A percentile compares a stretch with the other conserved stretches of the same genome.
Evolutionary conservation across 2,888 invertebrate species (phyloP).

Genomic region (Drosophila falleni): DNA sequence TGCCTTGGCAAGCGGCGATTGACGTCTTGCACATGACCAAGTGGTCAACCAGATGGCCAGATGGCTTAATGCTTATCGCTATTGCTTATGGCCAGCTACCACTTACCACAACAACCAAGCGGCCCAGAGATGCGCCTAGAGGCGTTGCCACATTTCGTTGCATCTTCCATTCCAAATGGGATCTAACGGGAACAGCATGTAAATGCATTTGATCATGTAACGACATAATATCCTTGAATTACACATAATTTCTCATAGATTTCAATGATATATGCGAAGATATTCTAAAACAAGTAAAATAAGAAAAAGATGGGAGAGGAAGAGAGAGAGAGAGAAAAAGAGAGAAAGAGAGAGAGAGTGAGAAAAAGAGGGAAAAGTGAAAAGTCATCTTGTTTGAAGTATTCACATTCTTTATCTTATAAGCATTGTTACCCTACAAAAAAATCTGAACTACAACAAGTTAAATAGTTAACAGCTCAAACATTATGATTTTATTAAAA

Average conservation of each 20-base stretch:
- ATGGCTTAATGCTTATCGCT: slow-evolving; percentile 49
- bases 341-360: too few relatives aligned
- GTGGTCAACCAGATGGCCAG: slow-evolving; percentile 55
- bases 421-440: too few relatives aligned
- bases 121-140: slow-evolving; percentile 12
- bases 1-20: slow-evolving; percentile 71
- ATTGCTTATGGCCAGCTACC: slow-evolving; percentile 62
- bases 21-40: slow-evolving; percentile 73
- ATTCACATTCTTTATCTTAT: too few relatives aligned
- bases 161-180: slow-evolving; percentile 10
- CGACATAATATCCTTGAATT: slow-evolving; percentile 31
- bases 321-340: background rate
- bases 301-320: background rate
- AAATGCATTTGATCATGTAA: slow-evolving; percentile 21
- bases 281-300: background rate
- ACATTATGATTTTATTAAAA: too few relatives aligned
- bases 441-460: too few relatives aligned
- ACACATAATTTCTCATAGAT: slow-evolving; percentile 15
- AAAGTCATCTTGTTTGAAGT: too few relatives aligned
- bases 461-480: too few relatives aligned
- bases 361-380: too few relatives aligned
- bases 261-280: slow-evolving; percentile 6
- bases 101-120: slow-evolving; percentile 20
- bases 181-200: slow-evolving; percentile 32
- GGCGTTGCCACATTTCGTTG: slow-evolving; percentile 27